Evolutionary conservation across 1,140 invertebrate species (phyloP).

Genomic region (Heliconius congener): DNA sequence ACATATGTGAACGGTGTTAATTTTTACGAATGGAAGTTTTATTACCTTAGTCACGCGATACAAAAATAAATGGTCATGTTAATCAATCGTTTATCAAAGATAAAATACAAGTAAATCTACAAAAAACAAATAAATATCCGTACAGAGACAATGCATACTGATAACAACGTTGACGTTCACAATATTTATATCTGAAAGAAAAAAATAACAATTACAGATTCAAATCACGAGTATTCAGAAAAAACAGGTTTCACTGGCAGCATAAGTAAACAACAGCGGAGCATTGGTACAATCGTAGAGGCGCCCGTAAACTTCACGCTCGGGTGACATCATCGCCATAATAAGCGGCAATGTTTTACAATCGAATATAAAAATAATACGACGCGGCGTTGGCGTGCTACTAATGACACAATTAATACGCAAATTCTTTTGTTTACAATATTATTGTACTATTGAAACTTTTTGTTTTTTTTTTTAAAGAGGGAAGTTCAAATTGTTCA

Average conservation of each 20-base stretch:
- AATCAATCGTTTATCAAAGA: slow-evolving; percentile 23
- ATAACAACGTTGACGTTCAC: slow-evolving; percentile 6
- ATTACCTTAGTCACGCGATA: neutral
- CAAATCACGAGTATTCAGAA: slow-evolving; percentile 34
- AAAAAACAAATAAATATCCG: slow-evolving; percentile 28
- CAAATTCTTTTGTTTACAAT: slow-evolving; percentile 44
- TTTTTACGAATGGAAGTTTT: neutral
- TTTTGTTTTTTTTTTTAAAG: slow-evolving; percentile 20
- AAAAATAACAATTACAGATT: slow-evolving; percentile 26
- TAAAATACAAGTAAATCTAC: slow-evolving; percentile 25
- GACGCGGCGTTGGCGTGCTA: slow-evolving; percentile 37
- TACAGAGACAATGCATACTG: slow-evolving; percentile 31
- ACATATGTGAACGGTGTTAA: neutral
- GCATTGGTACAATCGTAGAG: slow-evolving; percentile 34
- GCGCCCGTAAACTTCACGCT: slow-evolving; percentile 38
- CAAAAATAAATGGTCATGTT: slow-evolving; percentile 19
- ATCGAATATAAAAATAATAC: slow-evolving; percentile 46
- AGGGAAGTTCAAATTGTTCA: neutral
- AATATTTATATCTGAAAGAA: neutral
- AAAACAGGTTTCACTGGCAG: slow-evolving; percentile 44
- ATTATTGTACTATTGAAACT: slow-evolving; percentile 16
- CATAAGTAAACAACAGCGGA: slow-evolving; percentile 47
- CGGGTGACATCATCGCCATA: slow-evolving; percentile 61
- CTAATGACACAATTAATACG: slow-evolving; percentile 48
- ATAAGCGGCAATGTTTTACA: slow-evolving; percentile 45